A percentile compares a stretch with the other conserved stretches of the same genome.
phyloP scores from a whole-genome alignment of 2,888 invertebrate species.

The Leptodirus hochenwartii region DNA sequence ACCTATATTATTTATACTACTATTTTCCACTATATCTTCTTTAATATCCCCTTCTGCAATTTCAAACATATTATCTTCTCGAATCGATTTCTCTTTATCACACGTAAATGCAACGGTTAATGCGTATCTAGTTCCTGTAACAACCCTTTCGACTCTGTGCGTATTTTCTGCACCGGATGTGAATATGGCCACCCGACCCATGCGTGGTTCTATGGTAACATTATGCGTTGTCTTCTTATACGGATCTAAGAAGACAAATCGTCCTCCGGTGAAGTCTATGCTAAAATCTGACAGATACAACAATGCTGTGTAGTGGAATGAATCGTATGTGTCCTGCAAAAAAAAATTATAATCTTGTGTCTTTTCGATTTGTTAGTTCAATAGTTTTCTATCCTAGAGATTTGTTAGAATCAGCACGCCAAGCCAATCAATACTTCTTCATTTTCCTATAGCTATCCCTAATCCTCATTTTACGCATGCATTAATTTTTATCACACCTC shows the following conservation, averaged over 20 bases:
- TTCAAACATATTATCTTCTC: too few relatives aligned
- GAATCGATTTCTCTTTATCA: constrained; percentile 15
- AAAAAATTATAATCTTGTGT: constrained; percentile 14
- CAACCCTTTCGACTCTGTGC: constrained; percentile 66
- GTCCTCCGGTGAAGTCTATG: constrained; percentile 63
- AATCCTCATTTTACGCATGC: too few relatives aligned
- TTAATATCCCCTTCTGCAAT: too few relatives aligned
- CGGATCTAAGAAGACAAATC: constrained; percentile 54
- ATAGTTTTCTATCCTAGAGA: too few relatives aligned
- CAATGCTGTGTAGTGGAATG: constrained; percentile 74
- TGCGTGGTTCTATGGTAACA: constrained; percentile 55
- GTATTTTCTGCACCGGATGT: constrained; percentile 76
- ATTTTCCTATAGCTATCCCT: too few relatives aligned
- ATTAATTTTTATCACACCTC: too few relatives aligned
- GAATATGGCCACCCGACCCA: constrained; percentile 65
- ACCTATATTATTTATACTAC: too few relatives aligned
- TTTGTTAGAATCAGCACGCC: too few relatives aligned
- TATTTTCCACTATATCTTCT: too few relatives aligned
- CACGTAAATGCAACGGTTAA: constrained; percentile 79
- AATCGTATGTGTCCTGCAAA: constrained; percentile 62
- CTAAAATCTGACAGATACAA: constrained; percentile 61
- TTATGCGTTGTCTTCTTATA: constrained; percentile 38
- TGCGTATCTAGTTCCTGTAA: constrained; percentile 57
- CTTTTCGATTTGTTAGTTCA: constrained; percentile 4
- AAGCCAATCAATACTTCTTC: too few relatives aligned